Base-by-base conservation (phyloP, 2,888 invertebrate genomes). In the Melikaiella ostensackeni region DNA sequence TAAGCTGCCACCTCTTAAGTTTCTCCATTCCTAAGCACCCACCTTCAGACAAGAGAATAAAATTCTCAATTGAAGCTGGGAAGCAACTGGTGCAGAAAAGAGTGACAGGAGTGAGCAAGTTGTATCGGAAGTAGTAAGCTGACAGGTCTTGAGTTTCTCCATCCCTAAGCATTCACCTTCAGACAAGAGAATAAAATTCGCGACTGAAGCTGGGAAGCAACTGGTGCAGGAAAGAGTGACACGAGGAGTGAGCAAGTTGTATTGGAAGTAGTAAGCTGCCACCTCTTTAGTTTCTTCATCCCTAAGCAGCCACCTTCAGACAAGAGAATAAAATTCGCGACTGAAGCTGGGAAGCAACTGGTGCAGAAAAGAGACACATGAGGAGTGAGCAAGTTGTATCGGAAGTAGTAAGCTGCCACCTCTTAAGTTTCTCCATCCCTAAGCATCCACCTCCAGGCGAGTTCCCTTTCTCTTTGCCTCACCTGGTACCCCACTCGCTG, bases 401-500 rank as follows among this genome's bases (percentile, higher is more conserved):
- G 78, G 70, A 77, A 74, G 62, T 75, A 64, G 59, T 77, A 33
- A 62, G 75, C 76, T 59, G 27, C 59, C 35, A 66, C 66, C 70
- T 75, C 77, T 61, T 74, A 62, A 75, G 74, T 79, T 77, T 77
- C 80, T 74, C 78, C 74, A 50, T 75, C 42, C 76, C 80, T 75
- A 77, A 75, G 74, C 76, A 77, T 76, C 77, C 79, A 75, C 81
- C 81, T 75, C 82, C 80, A 75, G 63, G 75, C 74, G 74, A 74
- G 35, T 80, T 79, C 80, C 80, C 81, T 66, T 80, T 80, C 79
- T 78, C 75, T 75, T 76, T 81, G 74, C 77, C 75, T 80, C 61
- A 75, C 79, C 80, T 75, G 77, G 61, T 76, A 79, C 82, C 82
- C 82, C 82, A 82, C 82, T 81, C 82, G 76, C 27, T n/a, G 64